Evolutionary conservation across 2,113 vertebrate species (phyloP), one percentile per base, ranked within the genome.

Genomic region (Nothobranchius furzeri): DNA sequence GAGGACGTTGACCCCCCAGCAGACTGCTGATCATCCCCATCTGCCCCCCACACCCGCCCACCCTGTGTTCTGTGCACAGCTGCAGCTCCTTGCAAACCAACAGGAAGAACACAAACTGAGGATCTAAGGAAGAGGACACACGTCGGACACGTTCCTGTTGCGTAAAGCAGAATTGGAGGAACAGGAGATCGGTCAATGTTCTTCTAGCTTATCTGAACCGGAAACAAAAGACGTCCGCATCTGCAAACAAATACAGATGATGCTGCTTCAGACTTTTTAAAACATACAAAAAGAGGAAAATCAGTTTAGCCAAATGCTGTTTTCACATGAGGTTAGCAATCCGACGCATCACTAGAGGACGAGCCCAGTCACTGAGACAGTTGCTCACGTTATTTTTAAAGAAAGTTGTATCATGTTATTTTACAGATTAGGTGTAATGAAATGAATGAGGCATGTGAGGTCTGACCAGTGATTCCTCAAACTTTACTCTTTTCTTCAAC

Each of bases 1-100:
- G 88, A 89, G 57, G 85, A 87, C 11, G 20, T 82, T 0, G 92
- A 94, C 78, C 70, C 86, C 13, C 90, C 91, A 86, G 68, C 91
- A 35, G 95, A 97, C 79, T 96, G 94, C 91, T 98, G 96, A 98
- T 94, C 84, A 3, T 49, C 70, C 52, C 60, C 36, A 45, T 13
- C 2, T 12, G 12, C 52, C 68, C 50, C 58, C 37, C 49, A 7
- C 36, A 6, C 4, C 36, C 5, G 25, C n/a, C 63, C 52, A 55
- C 37, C 65, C 49, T 46, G 51, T 68, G 58, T 63, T 76, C 52
- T 37, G 55, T 66, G 60, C 87, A 79, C 81, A 76, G 60, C 69
- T 75, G 63, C 64, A 17, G 64, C 60, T 76, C 51, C 75, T 75
- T 79, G 40, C 58, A 65, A 53, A 57, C 55, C 85, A 60, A 43